Evolutionary conservation across 2,797 vertebrate genomes (phyloP).

Genomic region (Petrocephalus schoutedeni): DNA sequence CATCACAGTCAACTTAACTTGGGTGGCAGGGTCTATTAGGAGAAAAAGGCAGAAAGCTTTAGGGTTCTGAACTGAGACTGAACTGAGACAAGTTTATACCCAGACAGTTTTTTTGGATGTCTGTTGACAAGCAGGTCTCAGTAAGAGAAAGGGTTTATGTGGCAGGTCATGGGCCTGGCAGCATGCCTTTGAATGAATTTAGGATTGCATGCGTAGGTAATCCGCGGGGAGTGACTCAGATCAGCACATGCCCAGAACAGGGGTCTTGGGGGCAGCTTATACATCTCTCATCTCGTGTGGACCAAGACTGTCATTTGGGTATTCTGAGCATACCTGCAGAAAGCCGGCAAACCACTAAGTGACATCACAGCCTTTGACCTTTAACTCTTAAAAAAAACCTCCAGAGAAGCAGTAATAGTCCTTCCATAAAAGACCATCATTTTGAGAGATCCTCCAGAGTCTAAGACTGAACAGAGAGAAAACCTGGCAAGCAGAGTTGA

Average conservation of each 20-base stretch:
- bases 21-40: not conserved
- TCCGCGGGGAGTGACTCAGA: constrained; percentile 10
- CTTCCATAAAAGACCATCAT: not conserved
- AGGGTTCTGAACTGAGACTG: not conserved
- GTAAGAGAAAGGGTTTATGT: not conserved
- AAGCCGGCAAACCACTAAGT: not conserved
- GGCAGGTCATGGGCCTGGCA: not conserved
- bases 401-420: not conserved
- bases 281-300: not conserved
- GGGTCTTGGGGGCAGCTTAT: not conserved
- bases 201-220: not conserved
- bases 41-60: too few species aligned
- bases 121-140: not conserved
- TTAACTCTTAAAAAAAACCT: not conserved
- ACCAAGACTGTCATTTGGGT: not conserved
- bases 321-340: not conserved
- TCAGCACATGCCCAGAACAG: not conserved
- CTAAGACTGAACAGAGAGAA: not conserved
- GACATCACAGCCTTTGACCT: not conserved
- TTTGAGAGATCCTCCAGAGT: not conserved
- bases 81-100: not conserved
- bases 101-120: not conserved
- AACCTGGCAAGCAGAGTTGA: not conserved
- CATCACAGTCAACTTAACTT: not conserved
- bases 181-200: not conserved